Percentiles rank a stretch among this genome's conserved stretches.
Evolutionary conservation across 1,140 invertebrate genomes (phyloP).

Genomic region (Maconellicoccus hirsutus): DNA sequence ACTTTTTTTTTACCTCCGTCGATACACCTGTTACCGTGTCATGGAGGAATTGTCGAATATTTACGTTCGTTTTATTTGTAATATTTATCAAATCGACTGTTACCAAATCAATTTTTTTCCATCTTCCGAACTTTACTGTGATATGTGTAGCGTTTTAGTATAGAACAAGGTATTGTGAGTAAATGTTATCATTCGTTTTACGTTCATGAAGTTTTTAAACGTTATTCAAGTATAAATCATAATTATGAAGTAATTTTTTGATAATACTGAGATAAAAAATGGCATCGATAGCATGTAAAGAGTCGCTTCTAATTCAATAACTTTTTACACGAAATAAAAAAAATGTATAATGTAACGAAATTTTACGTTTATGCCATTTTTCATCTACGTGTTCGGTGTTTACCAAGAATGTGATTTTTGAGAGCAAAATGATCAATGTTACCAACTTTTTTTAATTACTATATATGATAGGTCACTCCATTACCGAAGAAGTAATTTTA

Average conservation of each 20-base stretch:
- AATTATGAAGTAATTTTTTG: not conserved
- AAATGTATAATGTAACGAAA: not conserved
- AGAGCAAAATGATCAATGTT: slow-evolving; percentile 20
- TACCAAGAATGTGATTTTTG: slow-evolving; percentile 20
- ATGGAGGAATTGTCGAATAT: not conserved
- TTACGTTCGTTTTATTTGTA: slow-evolving; percentile 5
- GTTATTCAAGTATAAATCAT: not conserved
- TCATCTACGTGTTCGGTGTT: slow-evolving; percentile 14
- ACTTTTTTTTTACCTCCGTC: too few relatives aligned
- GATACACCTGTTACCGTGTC: too few relatives aligned
- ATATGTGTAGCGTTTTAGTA: slow-evolving; percentile 20
- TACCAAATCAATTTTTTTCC: slow-evolving; percentile 11
- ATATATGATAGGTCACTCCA: slow-evolving; percentile 13
- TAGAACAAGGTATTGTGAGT: slow-evolving; percentile 13
- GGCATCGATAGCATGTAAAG: not conserved
- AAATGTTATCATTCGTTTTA: slow-evolving; percentile 1
- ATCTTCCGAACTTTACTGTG: slow-evolving; percentile 21
- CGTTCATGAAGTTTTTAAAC: not conserved
- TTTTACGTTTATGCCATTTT: slow-evolving; percentile 5
- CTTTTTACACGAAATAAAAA: not conserved
- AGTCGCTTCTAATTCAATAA: too few relatives aligned
- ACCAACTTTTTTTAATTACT: slow-evolving; percentile 15
- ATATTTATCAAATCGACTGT: slow-evolving; percentile 3
- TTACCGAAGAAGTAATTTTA: not conserved
- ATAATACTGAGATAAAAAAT: not conserved